Evolutionary conservation across 2,797 vertebrate species (phyloP).

Genomic region (Acanthiza pusilla): DNA sequence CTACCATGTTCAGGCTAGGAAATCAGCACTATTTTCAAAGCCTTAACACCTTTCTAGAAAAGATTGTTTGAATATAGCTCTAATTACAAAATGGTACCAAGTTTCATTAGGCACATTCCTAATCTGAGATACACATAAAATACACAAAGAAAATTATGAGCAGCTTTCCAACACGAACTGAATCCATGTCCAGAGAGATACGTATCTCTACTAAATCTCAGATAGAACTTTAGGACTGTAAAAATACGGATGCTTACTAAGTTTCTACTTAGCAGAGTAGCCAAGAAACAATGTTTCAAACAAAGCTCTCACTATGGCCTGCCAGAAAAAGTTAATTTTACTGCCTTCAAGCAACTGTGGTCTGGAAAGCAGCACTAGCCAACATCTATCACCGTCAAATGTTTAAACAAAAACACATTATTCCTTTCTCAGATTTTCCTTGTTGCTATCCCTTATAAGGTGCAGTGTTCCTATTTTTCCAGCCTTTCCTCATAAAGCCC

Average conservation of each 20-base stretch:
- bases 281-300: constrained; percentile 19
- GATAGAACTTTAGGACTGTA: background rate
- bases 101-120: background rate
- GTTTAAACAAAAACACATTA: constrained; percentile 37
- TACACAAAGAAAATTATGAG: background rate
- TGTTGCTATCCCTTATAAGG: background rate
- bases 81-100: background rate
- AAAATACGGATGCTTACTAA: constrained; percentile 33
- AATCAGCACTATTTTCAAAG: background rate
- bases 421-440: constrained; percentile 16
- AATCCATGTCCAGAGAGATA: background rate
- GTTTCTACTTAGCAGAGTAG: constrained; percentile 13
- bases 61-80: background rate
- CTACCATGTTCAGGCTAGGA: background rate
- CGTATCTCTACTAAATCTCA: background rate
- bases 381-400: background rate
- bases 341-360: constrained; percentile 8
- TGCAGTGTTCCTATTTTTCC: background rate
- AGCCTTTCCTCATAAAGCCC: background rate
- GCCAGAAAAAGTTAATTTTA: constrained; percentile 43
- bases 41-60: background rate
- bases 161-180: background rate
- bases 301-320: background rate
- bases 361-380: constrained; percentile 26
- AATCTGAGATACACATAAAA: background rate